Conservation (phyloP, 2,797 vertebrate species). For the Cuculus canorus region DNA sequence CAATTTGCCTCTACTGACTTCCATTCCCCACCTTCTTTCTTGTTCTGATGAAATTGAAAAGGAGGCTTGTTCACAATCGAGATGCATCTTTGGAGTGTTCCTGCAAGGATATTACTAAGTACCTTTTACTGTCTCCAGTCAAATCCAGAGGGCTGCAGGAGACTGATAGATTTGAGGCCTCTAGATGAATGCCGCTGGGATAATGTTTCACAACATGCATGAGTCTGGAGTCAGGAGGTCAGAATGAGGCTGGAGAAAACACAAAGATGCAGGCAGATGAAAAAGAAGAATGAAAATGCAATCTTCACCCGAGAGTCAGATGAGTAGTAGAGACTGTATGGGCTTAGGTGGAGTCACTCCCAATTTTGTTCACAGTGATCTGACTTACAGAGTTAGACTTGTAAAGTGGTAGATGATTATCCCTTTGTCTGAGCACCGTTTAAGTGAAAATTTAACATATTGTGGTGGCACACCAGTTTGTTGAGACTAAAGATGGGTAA, state of each 20-base stretch:
- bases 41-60: not conserved
- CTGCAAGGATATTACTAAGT: not conserved
- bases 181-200: not conserved
- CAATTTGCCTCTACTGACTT: not conserved
- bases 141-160: not conserved
- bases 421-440: not conserved
- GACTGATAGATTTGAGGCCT: not conserved
- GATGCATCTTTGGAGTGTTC: not conserved
- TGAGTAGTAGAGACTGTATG: not conserved
- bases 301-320: not conserved
- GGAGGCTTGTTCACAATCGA: not conserved
- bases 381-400: not conserved
- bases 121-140: not conserved
- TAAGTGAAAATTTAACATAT: not conserved
- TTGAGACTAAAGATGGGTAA: not conserved
- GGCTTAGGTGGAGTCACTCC: rapidly evolving
- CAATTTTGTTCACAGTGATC: not conserved
- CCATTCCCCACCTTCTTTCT: not conserved
- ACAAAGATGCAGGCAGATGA: not conserved
- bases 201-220: not conserved
- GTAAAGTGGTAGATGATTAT: not conserved
- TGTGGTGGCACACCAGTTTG: not conserved
- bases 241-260: not conserved
- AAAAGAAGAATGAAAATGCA: not conserved
- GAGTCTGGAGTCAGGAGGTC: not conserved